Conservation (phyloP, 2,797 vertebrate species). For the Astyanax mexicanus region DNA sequence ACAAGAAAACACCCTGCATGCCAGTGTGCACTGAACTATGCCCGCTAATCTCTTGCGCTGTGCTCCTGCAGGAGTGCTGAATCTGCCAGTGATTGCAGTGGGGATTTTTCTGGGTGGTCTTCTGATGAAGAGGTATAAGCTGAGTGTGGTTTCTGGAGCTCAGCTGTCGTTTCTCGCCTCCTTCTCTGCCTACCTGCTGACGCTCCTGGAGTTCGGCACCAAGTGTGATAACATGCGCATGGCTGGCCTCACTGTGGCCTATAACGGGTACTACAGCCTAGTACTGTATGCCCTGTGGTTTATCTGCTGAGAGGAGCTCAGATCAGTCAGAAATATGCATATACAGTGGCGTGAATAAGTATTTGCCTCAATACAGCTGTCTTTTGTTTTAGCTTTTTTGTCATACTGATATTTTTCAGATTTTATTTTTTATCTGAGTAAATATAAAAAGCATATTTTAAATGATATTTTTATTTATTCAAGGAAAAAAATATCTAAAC, state of each 20-base stretch:
- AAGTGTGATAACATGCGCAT: slow-evolving; percentile 82
- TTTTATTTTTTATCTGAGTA: too few relatives aligned
- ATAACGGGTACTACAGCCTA: slow-evolving; percentile 78
- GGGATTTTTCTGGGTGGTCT: slow-evolving; percentile 85
- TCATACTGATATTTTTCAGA: too few relatives aligned
- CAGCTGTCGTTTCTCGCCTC: slow-evolving; percentile 80
- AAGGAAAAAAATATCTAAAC: too few relatives aligned
- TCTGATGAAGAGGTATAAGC: slow-evolving; percentile 85
- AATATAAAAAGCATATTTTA: too few relatives aligned
- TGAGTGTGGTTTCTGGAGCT: slow-evolving; percentile 81
- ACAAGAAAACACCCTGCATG: too few relatives aligned
- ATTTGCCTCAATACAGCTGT: too few relatives aligned
- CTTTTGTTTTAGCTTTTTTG: too few relatives aligned
- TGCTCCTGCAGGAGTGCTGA: slow-evolving; percentile 75
- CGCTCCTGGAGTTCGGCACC: slow-evolving; percentile 78
- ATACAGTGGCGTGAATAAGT: too few relatives aligned
- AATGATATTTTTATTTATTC: too few relatives aligned
- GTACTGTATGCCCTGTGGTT: background rate
- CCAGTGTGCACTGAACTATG: background rate
- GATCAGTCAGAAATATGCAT: too few relatives aligned
- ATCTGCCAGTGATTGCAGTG: slow-evolving; percentile 80
- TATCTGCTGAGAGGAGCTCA: background rate
- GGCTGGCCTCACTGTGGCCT: slow-evolving; percentile 82
- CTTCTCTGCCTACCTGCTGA: slow-evolving; percentile 76
- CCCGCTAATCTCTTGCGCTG: background rate